These are phyloP conservation scores for Sicus ferrugineus DNA, from an alignment of 2,888 invertebrate genomes.

Conservation along the genomic window DNA sequence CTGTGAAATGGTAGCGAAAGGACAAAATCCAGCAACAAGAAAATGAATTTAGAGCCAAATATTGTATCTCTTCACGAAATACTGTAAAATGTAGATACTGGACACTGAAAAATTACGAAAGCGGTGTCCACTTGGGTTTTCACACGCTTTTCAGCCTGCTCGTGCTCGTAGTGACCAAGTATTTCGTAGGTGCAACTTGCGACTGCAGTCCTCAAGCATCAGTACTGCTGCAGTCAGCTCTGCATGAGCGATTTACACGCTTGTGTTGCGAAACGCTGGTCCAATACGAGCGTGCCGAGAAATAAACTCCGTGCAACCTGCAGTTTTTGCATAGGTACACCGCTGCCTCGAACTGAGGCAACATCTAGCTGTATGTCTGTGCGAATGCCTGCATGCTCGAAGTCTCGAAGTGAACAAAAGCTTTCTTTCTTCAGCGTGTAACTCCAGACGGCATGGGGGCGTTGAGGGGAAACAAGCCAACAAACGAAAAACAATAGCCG, in stretches of 20 bases:
- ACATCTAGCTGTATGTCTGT: not conserved
- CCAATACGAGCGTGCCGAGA: slow-evolving; percentile 45
- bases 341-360: slow-evolving; percentile 33
- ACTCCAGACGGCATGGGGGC: not conserved
- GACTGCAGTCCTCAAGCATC: slow-evolving; percentile 1
- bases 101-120: not conserved
- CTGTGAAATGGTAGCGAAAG: too few relatives aligned
- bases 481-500: not conserved
- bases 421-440: not conserved
- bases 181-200: slow-evolving; percentile 14
- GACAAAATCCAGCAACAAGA: too few relatives aligned
- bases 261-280: slow-evolving; percentile 41
- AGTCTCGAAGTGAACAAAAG: not conserved
- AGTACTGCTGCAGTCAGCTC: slow-evolving; percentile 34
- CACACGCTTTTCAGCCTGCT: slow-evolving; percentile 8
- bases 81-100: not conserved
- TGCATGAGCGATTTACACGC: slow-evolving; percentile 39
- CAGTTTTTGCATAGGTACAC: slow-evolving; percentile 22
- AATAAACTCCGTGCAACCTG: slow-evolving; percentile 16
- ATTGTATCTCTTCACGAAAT: too few relatives aligned
- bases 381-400: not conserved
- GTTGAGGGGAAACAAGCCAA: not conserved
- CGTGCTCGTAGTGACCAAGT: not conserved
- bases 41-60: too few relatives aligned
- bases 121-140: not conserved